These are phyloP conservation scores for Etheostoma cragini DNA, from an alignment of 2,113 vertebrate genomes.

Conservation along the genomic window DNA sequence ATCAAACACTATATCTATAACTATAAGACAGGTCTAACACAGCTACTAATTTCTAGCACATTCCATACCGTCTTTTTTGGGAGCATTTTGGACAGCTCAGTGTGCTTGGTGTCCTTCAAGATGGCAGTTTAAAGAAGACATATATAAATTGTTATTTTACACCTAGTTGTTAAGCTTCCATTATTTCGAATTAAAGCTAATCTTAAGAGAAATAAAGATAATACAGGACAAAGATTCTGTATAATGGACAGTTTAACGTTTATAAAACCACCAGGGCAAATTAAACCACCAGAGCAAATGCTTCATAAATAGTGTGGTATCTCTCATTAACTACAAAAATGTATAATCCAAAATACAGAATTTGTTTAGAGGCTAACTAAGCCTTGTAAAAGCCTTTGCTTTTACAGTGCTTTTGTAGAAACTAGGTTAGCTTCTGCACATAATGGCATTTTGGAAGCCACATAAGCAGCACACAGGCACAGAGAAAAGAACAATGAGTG, in stretches of 20 bases:
- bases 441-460: conserved; percentile 69
- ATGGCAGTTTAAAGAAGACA: conserved; percentile 55
- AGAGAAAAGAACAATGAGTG: conserved; percentile 70
- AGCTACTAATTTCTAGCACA: conserved; percentile 20
- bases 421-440: conserved; percentile 63
- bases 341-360: conserved; percentile 55
- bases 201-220: conserved; percentile 22
- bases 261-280: conserved; percentile 12
- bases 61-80: conserved; percentile 68
- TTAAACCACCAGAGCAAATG: conserved; percentile 13
- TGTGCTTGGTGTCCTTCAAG: conserved; percentile 69
- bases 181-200: conserved; percentile 9
- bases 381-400: conserved; percentile 11
- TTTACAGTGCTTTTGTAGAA: conserved; percentile 54
- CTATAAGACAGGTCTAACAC: conserved; percentile 30
- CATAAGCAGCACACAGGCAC: conserved; percentile 69
- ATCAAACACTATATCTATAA: conserved; percentile 34
- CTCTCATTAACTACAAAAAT: background rate
- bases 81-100: conserved; percentile 75
- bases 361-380: conserved; percentile 4
- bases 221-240: conserved; percentile 4
- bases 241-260: conserved; percentile 34
- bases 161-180: background rate
- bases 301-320: conserved; percentile 12
- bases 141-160: conserved; percentile 28